These are phyloP conservation scores for Epinephelus cyanopodus DNA, from an alignment of 2,113 vertebrate species.

Conservation along the genomic window DNA sequence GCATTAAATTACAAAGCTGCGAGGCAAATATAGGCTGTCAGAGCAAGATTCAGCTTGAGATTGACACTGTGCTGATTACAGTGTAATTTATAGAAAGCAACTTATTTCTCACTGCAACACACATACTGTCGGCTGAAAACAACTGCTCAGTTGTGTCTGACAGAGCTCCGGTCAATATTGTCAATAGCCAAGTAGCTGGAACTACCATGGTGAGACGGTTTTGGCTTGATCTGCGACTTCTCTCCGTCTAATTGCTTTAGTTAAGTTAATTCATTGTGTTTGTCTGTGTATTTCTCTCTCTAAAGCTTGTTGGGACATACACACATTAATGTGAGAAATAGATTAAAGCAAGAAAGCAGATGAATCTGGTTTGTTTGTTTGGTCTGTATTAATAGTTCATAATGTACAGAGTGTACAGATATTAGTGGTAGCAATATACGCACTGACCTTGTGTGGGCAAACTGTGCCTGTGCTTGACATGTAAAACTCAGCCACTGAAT, in stretches of 20 bases:
- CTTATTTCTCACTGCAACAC: constrained; percentile 47
- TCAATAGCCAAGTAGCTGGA: constrained; percentile 69
- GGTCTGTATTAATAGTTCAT: constrained; percentile 4
- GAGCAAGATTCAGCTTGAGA: neutral
- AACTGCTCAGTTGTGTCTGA: constrained; percentile 57
- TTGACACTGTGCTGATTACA: constrained; percentile 43
- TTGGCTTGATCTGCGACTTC: constrained; percentile 41
- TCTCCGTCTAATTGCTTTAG: constrained; percentile 60
- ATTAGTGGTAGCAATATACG: neutral
- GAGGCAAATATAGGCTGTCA: constrained; percentile 25
- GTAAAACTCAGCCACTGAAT: neutral
- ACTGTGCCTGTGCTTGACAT: neutral
- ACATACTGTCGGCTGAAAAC: constrained; percentile 42
- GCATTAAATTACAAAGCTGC: constrained; percentile 14
- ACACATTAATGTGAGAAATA: constrained; percentile 28
- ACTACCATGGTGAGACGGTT: constrained; percentile 46
- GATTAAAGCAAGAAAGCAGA: constrained; percentile 4
- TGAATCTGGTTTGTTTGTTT: constrained; percentile 6
- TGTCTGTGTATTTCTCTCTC: constrained; percentile 25
- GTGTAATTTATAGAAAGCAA: constrained; percentile 54
- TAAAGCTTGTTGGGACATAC: constrained; percentile 15
- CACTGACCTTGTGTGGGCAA: neutral
- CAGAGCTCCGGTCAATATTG: constrained; percentile 67
- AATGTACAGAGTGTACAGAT: constrained; percentile 11
- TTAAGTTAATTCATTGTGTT: constrained; percentile 54